Evolutionary conservation across 2,113 vertebrate species (phyloP).

Genomic region (Neotoma lepida): DNA sequence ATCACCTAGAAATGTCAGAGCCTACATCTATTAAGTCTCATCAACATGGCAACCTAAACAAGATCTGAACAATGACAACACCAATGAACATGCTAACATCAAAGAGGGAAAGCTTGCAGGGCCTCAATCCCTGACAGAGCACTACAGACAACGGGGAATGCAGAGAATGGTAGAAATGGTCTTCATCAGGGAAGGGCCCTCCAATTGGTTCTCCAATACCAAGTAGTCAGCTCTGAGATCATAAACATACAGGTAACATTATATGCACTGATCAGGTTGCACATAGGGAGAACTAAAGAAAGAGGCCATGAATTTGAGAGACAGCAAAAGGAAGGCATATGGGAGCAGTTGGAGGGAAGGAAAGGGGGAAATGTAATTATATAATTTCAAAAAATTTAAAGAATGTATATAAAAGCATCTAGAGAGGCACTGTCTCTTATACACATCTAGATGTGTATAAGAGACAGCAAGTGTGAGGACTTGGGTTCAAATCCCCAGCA

Average conservation of each 20-base stretch:
- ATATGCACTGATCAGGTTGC: not conserved
- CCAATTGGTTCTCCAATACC: not conserved
- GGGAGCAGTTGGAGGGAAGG: not conserved
- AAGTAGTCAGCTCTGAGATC: not conserved
- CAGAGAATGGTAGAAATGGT: not conserved
- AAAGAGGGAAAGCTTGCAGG: not conserved
- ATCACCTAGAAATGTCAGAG: not conserved
- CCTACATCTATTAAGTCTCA: not conserved
- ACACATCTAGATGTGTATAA: no score
- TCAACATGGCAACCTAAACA: not conserved
- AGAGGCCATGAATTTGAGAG: not conserved
- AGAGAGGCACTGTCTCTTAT: no score
- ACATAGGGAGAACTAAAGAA: not conserved
- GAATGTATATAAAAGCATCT: not conserved
- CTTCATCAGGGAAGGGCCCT: not conserved
- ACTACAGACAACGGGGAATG: not conserved
- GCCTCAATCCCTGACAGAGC: not conserved
- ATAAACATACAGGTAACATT: not conserved
- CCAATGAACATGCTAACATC: not conserved
- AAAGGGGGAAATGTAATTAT: not conserved
- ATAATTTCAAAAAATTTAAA: not conserved
- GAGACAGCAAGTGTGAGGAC: not conserved
- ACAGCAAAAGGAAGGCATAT: not conserved
- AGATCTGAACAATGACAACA: not conserved
- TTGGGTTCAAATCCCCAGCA: not conserved